Evolutionary conservation across 2,888 invertebrate genomes (phyloP).

Genomic region (Macrophya annulata): DNA sequence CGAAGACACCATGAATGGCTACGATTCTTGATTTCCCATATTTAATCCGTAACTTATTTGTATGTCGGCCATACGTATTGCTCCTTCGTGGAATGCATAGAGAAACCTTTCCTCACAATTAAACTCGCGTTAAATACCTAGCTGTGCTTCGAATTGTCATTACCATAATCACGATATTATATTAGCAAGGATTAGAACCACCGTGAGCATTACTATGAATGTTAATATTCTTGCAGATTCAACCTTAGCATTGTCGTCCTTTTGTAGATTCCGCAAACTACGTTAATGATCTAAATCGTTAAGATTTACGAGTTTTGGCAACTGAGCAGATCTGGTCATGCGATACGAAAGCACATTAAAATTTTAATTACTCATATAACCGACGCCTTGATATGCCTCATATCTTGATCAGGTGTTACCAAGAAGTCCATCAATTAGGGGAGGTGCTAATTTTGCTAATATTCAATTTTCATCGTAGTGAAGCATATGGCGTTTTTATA

Average conservation of each 20-base stretch:
- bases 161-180: not conserved
- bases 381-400: not conserved
- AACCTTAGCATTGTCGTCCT: not conserved
- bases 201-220: not conserved
- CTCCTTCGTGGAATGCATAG: constrained; percentile 43
- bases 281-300: constrained; percentile 19
- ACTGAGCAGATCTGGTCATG: not conserved
- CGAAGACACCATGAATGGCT: constrained; percentile 47
- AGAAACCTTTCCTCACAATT: constrained; percentile 5
- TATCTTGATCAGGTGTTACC: not conserved
- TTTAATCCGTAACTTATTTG: constrained; percentile 46
- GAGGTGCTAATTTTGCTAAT: not conserved
- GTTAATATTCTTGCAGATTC: not conserved
- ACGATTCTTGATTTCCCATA: constrained; percentile 52
- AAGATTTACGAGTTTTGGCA: not conserved
- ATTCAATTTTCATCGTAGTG: not conserved
- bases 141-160: not conserved
- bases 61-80: constrained; percentile 21
- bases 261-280: not conserved
- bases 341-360: not conserved
- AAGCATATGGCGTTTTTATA: too few species aligned
- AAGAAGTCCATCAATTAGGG: not conserved
- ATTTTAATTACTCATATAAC: not conserved
- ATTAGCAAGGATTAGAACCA: not conserved
- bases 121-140: not conserved